Evolutionary conservation across 2,888 invertebrate species (phyloP), one percentile per base, ranked within the genome.

Genomic region (Drosophila demipolita): DNA sequence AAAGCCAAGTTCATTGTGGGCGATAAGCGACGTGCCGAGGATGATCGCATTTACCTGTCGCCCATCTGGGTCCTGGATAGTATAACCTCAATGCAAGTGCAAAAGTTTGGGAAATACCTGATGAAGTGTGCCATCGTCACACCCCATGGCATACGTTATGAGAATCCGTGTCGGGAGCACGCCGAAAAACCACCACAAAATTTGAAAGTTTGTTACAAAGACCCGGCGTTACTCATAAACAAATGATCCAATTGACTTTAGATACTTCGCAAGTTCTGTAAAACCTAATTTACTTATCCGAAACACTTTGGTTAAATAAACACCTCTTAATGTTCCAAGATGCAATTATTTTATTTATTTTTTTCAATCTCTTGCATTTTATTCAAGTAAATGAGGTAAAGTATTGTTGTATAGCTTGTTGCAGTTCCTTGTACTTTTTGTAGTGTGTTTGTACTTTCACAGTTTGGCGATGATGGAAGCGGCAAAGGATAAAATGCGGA

Each of bases 41-140:
- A 90, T 15, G 90, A 91, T 32, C 92, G 92, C 40, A 55, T 92
- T 8, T 95, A 94, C 75, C 91, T 96, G 0, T 94, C 92, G 62
- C 95, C 95, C 78, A 92, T 92, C 53, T 96, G 96, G 96, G 91
- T 96, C 32, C 92, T 96, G 59, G 96, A 96, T 92, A 95, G 94
- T 53, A 95, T 96, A 65, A 94, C 94, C 0, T 92, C 93, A 36
- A 94, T 95, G 85, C 94, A 94, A 80, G 78, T 94, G 57, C 94
- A 94, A 83, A 92, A 93, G 50, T 82, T 94, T 60, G 91, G 92
- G 8, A 93, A 93, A 74, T 95, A 95, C 83, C 45, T 81, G 4
- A 90, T 89, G 88, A 81, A 82, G 6, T 67, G 69, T 11, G 85
- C 89, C 23, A 87, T 87, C 2, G 52, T 87, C 1, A 83, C 85